These are phyloP conservation scores for Gymnobelideus leadbeateri DNA, from an alignment of 2,113 vertebrate genomes.

Conservation along the genomic window DNA sequence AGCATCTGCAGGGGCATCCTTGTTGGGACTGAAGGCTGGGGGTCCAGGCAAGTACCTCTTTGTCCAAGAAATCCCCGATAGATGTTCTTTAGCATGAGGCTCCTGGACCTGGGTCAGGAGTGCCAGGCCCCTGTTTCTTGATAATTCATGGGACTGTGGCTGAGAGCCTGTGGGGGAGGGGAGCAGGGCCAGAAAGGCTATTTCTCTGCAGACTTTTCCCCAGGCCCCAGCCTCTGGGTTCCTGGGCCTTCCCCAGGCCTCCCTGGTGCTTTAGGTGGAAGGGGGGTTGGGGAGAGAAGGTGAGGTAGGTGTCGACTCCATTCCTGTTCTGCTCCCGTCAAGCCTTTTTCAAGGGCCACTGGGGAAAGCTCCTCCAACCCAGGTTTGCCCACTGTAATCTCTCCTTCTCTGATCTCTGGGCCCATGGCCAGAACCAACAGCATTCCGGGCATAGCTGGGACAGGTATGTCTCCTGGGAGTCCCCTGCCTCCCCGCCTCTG, in stretches of 20 bases:
- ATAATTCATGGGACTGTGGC: neutral
- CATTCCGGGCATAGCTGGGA: constrained; percentile 79
- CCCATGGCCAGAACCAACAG: constrained; percentile 36
- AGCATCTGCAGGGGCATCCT: neutral
- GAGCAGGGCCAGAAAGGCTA: neutral
- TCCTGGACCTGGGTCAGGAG: neutral
- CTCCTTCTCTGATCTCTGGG: neutral
- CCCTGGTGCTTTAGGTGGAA: neutral
- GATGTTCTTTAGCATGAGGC: neutral
- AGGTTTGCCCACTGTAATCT: neutral
- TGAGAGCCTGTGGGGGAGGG: neutral
- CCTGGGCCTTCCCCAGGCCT: neutral
- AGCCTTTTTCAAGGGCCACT: too few relatives aligned
- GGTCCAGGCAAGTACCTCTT: neutral
- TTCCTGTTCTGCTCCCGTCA: neutral
- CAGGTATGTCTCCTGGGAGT: constrained; percentile 76
- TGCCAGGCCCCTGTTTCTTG: neutral
- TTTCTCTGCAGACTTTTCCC: neutral
- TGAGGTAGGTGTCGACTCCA: neutral
- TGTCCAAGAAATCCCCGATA: neutral
- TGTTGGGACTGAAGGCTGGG: neutral
- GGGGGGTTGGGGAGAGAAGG: neutral
- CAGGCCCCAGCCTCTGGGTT: neutral
- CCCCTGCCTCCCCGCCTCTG: constrained; percentile 68
- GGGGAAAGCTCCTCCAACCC: neutral